Evolutionary conservation across 2,113 vertebrate genomes (phyloP).

Genomic region (Nanorana parkeri): DNA sequence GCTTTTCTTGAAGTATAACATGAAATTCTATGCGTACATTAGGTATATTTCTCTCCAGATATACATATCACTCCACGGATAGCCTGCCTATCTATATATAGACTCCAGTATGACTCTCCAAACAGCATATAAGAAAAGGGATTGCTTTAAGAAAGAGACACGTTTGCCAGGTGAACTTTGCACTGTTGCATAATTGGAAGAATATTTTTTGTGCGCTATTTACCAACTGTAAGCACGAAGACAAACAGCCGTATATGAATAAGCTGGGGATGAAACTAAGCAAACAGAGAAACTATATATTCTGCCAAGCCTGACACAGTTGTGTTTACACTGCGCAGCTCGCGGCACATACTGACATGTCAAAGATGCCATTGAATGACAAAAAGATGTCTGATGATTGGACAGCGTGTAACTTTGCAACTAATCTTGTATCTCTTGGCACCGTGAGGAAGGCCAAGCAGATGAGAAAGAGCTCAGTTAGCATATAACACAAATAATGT

Average conservation of each 20-base stretch:
- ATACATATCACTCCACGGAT: too few relatives aligned
- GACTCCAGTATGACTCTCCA: too few relatives aligned
- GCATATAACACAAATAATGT: too few relatives aligned
- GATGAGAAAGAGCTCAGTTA: too few relatives aligned
- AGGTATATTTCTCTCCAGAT: too few relatives aligned
- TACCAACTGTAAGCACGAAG: conserved; percentile 36
- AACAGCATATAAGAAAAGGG: too few relatives aligned
- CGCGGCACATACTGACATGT: conserved; percentile 30
- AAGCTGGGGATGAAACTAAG: conserved; percentile 42
- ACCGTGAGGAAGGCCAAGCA: too few relatives aligned
- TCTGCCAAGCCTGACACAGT: conserved; percentile 54
- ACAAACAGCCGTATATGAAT: conserved; percentile 39
- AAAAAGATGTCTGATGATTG: conserved; percentile 24
- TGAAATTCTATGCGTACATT: too few relatives aligned
- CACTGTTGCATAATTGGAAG: conserved; percentile 23
- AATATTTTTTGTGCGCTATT: conserved; percentile 19
- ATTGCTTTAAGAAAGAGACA: not conserved
- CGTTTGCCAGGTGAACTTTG: conserved; percentile 38
- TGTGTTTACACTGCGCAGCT: conserved; percentile 33
- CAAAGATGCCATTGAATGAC: conserved; percentile 33
- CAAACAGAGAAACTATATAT: conserved; percentile 30
- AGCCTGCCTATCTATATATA: too few relatives aligned
- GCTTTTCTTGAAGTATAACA: too few relatives aligned
- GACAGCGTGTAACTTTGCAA: not conserved
- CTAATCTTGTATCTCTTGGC: too few relatives aligned